Evolutionary conservation across 1,140 invertebrate species (phyloP).

Genomic region (Bombus cullumanus): DNA sequence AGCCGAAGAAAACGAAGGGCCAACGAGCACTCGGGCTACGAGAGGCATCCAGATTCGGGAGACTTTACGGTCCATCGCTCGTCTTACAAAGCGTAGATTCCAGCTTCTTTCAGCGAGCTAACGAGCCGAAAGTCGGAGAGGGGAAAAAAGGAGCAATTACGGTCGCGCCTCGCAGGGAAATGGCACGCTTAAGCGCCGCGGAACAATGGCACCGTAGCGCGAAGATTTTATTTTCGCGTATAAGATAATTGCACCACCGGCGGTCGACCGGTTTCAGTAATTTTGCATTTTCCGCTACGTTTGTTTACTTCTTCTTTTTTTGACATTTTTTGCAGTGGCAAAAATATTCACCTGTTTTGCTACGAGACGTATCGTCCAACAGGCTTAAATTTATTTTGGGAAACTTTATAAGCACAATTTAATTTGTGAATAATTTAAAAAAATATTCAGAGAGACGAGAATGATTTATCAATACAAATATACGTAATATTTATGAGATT

Average conservation of each 20-base stretch:
- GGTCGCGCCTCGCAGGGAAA: constrained; percentile 57
- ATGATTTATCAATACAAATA: background rate
- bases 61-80: constrained; percentile 70
- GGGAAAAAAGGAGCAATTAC: constrained; percentile 67
- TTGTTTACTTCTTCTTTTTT: background rate
- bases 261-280: constrained; percentile 28
- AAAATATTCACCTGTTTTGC: background rate
- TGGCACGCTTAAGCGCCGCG: constrained; percentile 65
- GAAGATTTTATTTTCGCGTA: constrained; percentile 66
- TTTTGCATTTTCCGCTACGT: constrained; percentile 56
- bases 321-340: background rate
- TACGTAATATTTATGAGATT: background rate
- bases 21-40: constrained; percentile 3
- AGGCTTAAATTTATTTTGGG: background rate
- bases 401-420: no score
- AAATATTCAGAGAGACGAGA: background rate
- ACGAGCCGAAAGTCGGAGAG: constrained; percentile 62
- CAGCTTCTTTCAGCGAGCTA: constrained; percentile 66
- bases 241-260: constrained; percentile 61
- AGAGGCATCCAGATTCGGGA: constrained; percentile 62
- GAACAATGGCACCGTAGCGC: constrained; percentile 55
- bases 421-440: background rate
- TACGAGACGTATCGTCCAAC: background rate
- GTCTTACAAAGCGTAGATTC: constrained; percentile 67
- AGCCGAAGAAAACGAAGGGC: background rate